These are phyloP conservation scores for Corythaeola cristata DNA, from an alignment of 2,113 vertebrate genomes.

Conservation along the genomic window DNA sequence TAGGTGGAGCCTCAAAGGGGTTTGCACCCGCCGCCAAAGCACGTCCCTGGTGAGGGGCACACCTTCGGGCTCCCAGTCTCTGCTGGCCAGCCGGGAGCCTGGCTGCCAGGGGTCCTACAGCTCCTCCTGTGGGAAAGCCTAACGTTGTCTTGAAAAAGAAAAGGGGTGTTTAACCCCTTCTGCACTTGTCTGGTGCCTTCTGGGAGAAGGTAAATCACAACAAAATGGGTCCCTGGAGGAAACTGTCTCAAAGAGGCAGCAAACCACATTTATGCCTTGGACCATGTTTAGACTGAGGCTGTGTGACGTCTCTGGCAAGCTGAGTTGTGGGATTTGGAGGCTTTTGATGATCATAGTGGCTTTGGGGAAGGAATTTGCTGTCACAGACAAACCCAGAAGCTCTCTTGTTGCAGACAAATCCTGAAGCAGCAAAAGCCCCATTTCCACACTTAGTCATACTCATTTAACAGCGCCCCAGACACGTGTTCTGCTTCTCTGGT, in stretches of 20 bases:
- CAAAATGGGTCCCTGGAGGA: not conserved
- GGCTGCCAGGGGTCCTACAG: too few relatives aligned
- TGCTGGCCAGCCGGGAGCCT: not conserved
- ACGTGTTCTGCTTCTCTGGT: not conserved
- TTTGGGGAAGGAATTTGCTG: not conserved
- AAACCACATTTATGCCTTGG: not conserved
- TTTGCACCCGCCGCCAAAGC: not conserved
- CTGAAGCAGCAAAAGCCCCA: not conserved
- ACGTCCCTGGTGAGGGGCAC: not conserved
- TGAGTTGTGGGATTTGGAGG: not conserved
- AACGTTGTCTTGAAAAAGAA: not conserved
- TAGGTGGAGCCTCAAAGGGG: not conserved
- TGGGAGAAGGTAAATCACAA: not conserved
- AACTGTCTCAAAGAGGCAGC: not conserved
- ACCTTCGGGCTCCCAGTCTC: too few relatives aligned
- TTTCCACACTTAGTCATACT: not conserved
- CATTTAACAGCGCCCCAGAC: too few relatives aligned
- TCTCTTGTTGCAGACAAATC: not conserved
- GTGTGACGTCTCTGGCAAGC: not conserved
- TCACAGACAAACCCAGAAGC: not conserved
- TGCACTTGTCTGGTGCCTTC: not conserved
- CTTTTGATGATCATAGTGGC: not conserved
- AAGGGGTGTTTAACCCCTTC: not conserved
- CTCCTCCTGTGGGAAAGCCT: not conserved
- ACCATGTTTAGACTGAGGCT: not conserved